Conservation (phyloP, 2,888 invertebrate genomes). For the Brachypterus glaber region DNA sequence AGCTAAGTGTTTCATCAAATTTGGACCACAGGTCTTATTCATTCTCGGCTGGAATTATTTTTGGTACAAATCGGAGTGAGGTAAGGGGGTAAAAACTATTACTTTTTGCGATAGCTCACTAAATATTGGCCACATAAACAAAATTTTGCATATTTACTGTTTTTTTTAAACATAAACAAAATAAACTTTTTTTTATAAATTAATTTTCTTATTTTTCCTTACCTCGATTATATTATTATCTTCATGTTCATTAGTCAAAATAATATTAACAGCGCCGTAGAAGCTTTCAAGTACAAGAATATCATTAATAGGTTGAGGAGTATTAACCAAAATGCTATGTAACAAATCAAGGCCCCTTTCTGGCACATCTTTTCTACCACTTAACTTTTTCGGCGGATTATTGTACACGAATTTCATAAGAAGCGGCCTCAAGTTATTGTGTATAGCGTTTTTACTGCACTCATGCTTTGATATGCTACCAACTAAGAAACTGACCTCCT, state of each 20-base stretch:
- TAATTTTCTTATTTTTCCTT: constrained; percentile 1
- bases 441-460: constrained; percentile 17
- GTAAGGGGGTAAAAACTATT: too few species aligned
- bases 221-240: constrained; percentile 20
- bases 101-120: too few species aligned
- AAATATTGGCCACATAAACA: too few species aligned
- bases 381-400: constrained; percentile 14
- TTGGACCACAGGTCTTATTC: too few species aligned
- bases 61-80: too few species aligned
- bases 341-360: constrained; percentile 22
- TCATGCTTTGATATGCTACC: constrained; percentile 18
- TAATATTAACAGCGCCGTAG: constrained; percentile 14
- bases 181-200: not conserved
- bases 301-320: constrained; percentile 18
- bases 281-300: constrained; percentile 20
- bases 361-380: constrained; percentile 14
- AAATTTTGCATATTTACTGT: too few species aligned
- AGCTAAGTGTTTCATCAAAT: too few species aligned
- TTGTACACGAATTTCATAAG: constrained; percentile 19
- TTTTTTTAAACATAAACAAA: not conserved
- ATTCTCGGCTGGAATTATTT: too few species aligned
- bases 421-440: constrained; percentile 21
- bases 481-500: constrained; percentile 21
- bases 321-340: constrained; percentile 19
- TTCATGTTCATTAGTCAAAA: constrained; percentile 15